Evolutionary conservation across 92 coral and sea anemone species (phyloP).

Genomic region (Muricea muricata): DNA sequence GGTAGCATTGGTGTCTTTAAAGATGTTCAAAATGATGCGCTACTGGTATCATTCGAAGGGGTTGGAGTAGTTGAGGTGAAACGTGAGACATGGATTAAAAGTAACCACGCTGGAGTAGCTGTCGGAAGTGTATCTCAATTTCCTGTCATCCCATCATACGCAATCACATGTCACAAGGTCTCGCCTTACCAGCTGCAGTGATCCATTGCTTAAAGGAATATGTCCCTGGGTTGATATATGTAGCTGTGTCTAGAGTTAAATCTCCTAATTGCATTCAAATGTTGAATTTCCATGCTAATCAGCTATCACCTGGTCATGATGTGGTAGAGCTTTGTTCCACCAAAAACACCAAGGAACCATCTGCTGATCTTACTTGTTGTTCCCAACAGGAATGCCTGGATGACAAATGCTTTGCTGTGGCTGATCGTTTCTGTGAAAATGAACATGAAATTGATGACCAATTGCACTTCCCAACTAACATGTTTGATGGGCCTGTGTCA

Average conservation of each 20-base stretch:
- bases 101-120: slow-evolving; percentile 6
- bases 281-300: not conserved
- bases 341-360: not conserved
- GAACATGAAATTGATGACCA: not conserved
- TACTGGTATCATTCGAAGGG: slow-evolving; percentile 11
- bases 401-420: not conserved
- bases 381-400: slow-evolving; percentile 3
- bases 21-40: not conserved
- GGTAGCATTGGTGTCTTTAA: slow-evolving; percentile 28
- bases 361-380: slow-evolving; percentile 17
- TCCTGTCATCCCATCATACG: slow-evolving; percentile 48
- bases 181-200: slow-evolving; percentile 31
- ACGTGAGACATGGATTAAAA: slow-evolving; percentile 41
- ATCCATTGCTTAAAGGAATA: slow-evolving; percentile 26
- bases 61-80: slow-evolving; percentile 14
- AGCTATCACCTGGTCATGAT: slow-evolving; percentile 44
- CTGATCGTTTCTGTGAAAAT: not conserved
- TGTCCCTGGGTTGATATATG: slow-evolving; percentile 28
- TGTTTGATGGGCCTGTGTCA: not conserved
- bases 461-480: not conserved
- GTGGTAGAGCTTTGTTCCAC: slow-evolving; percentile 33
- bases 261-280: slow-evolving; percentile 10
- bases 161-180: slow-evolving; percentile 56
- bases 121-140: slow-evolving; percentile 32
- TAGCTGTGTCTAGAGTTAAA: slow-evolving; percentile 27